Percentiles rank a stretch among this genome's conserved stretches.
Evolutionary conservation across 1,140 invertebrate genomes (phyloP).

Genomic region (Tetraneura akinire): DNA sequence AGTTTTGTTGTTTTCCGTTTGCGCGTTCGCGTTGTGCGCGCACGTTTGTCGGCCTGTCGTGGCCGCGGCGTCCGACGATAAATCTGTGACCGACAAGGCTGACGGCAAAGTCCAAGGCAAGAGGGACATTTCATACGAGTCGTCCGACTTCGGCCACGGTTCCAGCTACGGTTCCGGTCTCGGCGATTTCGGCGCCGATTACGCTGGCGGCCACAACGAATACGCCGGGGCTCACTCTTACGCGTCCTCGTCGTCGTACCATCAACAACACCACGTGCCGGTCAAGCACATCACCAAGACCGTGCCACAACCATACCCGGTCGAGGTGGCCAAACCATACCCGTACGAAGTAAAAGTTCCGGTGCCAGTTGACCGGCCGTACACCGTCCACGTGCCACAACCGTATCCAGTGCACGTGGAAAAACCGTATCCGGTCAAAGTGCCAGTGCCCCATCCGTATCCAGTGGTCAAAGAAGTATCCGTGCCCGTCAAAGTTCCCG

Average conservation of each 20-base stretch:
- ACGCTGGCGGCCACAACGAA: not conserved
- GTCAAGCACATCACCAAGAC: slow-evolving; percentile 72
- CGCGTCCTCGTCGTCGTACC: too few relatives aligned
- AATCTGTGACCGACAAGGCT: too few relatives aligned
- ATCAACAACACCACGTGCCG: slow-evolving; percentile 64
- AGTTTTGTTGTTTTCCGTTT: not conserved
- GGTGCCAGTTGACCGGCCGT: slow-evolving; percentile 65
- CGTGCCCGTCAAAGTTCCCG: slow-evolving; percentile 64
- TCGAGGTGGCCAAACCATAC: slow-evolving; percentile 72
- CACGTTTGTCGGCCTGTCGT: not conserved
- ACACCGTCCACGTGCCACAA: slow-evolving; percentile 71
- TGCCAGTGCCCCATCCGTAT: slow-evolving; percentile 70
- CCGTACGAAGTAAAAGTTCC: slow-evolving; percentile 70
- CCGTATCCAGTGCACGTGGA: slow-evolving; percentile 59
- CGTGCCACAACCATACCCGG: slow-evolving; percentile 68
- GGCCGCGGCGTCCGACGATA: not conserved
- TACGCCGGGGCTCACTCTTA: not conserved
- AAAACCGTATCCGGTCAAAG: slow-evolving; percentile 67
- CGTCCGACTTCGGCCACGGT: too few relatives aligned
- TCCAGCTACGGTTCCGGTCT: too few relatives aligned
- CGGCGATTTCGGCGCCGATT: not conserved
- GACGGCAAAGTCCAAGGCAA: slow-evolving; percentile 35
- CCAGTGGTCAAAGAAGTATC: slow-evolving; percentile 66
- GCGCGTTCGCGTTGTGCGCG: slow-evolving; percentile 7
- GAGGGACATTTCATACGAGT: slow-evolving; percentile 54